Conservation (phyloP, 2,113 vertebrate genomes). For the Apodemus speciosus region DNA sequence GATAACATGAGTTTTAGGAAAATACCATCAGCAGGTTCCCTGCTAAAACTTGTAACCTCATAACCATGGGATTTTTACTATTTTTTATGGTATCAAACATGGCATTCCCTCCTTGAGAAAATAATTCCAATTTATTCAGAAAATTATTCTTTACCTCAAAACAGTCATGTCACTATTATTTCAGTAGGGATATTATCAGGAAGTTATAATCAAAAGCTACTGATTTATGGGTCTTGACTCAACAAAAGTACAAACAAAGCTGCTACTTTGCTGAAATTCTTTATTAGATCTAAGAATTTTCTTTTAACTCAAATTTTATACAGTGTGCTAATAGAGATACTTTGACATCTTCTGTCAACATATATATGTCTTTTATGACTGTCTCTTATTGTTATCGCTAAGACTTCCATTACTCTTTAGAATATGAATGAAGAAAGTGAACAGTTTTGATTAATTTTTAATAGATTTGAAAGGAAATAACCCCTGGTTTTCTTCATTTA, state of each 20-base stretch:
- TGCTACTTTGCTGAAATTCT: not conserved
- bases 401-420: not conserved
- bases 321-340: not conserved
- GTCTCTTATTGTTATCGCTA: not conserved
- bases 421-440: not conserved
- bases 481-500: not conserved
- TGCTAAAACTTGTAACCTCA: no score
- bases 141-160: no score
- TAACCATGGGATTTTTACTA: no score
- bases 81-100: no score
- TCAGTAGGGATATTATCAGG: not conserved
- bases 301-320: not conserved
- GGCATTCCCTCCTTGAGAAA: no score
- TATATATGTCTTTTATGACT: not conserved
- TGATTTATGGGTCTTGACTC: not conserved
- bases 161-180: not conserved
- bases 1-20: no score
- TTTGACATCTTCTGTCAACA: not conserved
- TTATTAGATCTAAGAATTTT: not conserved
- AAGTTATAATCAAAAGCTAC: not conserved
- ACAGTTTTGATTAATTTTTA: not conserved
- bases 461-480: not conserved
- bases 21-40: no score
- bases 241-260: not conserved
- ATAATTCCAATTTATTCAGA: no score